Base-by-base conservation (phyloP, 2,797 vertebrate genomes). In the Mus caroli region DNA sequence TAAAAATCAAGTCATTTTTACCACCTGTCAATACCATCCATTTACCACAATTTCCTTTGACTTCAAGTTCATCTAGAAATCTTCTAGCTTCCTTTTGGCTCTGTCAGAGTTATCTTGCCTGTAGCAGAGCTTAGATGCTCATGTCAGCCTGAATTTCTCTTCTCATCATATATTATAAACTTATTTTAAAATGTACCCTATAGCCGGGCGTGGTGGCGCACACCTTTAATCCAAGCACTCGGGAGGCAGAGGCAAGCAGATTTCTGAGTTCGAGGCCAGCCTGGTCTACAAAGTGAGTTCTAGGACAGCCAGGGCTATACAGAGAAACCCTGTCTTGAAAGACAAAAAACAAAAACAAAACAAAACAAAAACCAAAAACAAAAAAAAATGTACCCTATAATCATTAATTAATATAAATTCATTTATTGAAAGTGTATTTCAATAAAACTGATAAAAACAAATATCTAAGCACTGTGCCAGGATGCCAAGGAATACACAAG, bases 121-220 rank as follows among this genome's bases (percentile, higher is more conserved):
- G 31, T 37, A 86, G 58, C 26, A 22, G 78, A 58, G 13, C 17
- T 64, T 43, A 40, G 15, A 13, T 11, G 69, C 12, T 88, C 9
- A n/a, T 94, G 50, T 20, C 52, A n/a, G 5, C 50, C 43, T 69
- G 40, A 69, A 26, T 80, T 91, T 85, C 93, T 92, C 88, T 86
- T 78, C 82, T 80, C 64, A 91, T 31, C 62, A 77, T 73, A 76
- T 62, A 92, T 77, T 52, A 40, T 19, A 76, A 62, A 78, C 37
- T 34, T 88, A 64, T 95, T 62, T 52, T 91, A 69, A 77, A 78
- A 46, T 92, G 92, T 50, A 92, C 14, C 64, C 56, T 88, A 69
- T 26, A 75, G 43, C 43, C 43, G 43, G 43, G 43, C 43, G 5
- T 43, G 43, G 43, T 43, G 43, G 3, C 5, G 43, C 43, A 43